These are phyloP conservation scores for Dipodomys stephensi DNA, from an alignment of 2,113 vertebrate genomes.

Conservation along the genomic window DNA sequence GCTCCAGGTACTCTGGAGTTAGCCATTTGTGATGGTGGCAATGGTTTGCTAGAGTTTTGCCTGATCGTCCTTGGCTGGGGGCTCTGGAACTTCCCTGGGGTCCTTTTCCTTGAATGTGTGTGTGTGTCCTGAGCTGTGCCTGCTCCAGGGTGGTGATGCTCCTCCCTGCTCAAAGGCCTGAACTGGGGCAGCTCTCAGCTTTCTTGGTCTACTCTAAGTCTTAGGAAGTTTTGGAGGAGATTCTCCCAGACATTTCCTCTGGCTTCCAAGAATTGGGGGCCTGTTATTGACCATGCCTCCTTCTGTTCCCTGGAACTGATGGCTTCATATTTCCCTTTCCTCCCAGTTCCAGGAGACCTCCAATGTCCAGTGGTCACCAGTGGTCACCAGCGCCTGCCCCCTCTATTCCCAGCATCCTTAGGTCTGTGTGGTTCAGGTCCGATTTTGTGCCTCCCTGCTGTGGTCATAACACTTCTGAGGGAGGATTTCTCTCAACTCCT, in stretches of 20 bases:
- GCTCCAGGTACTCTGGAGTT: background rate
- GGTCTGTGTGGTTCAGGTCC: too few relatives aligned
- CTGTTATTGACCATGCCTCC: too few relatives aligned
- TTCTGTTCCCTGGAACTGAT: too few relatives aligned
- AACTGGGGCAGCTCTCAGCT: background rate
- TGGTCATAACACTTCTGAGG: background rate
- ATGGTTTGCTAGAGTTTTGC: background rate
- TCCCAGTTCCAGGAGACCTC: background rate
- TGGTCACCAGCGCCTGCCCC: background rate
- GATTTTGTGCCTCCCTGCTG: rapidly evolving
- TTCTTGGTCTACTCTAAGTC: background rate
- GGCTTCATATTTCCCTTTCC: too few relatives aligned
- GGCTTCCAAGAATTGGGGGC: too few relatives aligned
- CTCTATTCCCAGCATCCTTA: background rate
- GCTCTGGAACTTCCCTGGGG: too few relatives aligned
- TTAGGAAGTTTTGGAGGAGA: background rate
- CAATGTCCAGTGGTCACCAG: too few relatives aligned
- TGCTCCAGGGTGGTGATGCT: too few relatives aligned
- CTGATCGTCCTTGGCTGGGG: too few relatives aligned
- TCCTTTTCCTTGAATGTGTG: background rate
- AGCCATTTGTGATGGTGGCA: background rate
- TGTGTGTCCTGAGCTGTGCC: too few relatives aligned
- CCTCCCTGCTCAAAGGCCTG: background rate
- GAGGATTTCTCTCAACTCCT: too few relatives aligned
- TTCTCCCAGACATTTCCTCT: background rate